Base-by-base conservation (phyloP, 1,140 invertebrate genomes). In the Apis florea region DNA sequence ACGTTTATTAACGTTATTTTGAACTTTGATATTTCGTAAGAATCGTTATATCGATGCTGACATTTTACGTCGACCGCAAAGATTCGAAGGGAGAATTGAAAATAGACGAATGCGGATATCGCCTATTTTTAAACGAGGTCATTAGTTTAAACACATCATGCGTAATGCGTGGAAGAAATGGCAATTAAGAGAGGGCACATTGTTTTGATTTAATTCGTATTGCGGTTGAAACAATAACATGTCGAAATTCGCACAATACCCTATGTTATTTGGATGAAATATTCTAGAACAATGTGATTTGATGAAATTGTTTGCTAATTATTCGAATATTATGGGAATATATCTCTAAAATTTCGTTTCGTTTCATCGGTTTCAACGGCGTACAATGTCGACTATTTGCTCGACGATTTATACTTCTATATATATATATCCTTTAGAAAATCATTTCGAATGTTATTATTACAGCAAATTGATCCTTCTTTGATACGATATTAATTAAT, bases 191-290 rank as follows among this genome's bases (percentile, higher is more conserved):
- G 78, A 51, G 5, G 4, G 47, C 54, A n/a, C 40, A 64, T 64
- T 73, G 70, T 73, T 79, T 64, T 47, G 69, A 79, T 79, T 73
- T 73, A 79, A 79, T 79, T 21, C 19, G 54, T 24, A 72, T 31
- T 49, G 54, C 49, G 56, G 13, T 13, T 69, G 69, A 56, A 79
- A 73, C 58, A 64, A 64, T 64, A 72, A 66, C 53, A 40, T 31
- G 69, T 79, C 49, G 63, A 79, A 79, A 79, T 54, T 17, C 59
- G 17, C 31, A n/a, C 24, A 19, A 9, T 49, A 51, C 26, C 11
- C 51, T 15, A 0, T 3, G 15, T 64, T 15, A 21, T 11, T 4
- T 31, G n/a, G 13, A 8, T 40, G 21, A 26, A 77, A 68, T 67
- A 47, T 68, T 24, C 31, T 26, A 26, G 31, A 17, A 12, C 63